Evolutionary conservation across 2,888 invertebrate species (phyloP), one percentile per base, ranked within the genome.

Genomic region (Stenodera caucasica): DNA sequence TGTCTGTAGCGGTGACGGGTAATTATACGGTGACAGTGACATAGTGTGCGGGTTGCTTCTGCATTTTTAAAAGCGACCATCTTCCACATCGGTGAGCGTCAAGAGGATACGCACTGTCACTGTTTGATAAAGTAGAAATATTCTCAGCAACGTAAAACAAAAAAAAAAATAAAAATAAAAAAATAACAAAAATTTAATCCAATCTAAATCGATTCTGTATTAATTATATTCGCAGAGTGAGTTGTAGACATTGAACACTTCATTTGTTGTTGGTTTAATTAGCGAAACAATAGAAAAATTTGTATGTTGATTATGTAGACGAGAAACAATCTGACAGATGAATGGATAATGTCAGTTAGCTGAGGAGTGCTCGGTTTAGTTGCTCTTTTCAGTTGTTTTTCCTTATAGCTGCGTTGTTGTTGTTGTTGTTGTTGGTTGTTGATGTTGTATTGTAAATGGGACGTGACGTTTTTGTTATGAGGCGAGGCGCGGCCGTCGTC

Each of bases 1-100:
- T 78, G 77, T 78, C 77, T 76, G 70, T 69, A 72, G 72, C 73
- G 76, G 73, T 78, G 79, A 79, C 78, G 79, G 78, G 78, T 79
- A 79, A 79, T 79, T 79, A 79, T 78, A 76, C 76, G 74, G 72
- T 78, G 79, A 79, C 79, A 79, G 78, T 79, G 79, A 79, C 79
- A 79, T 77, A 79, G 78, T 78, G 75, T 74, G 77, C 75, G 76
- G 76, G 75, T 75, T 71, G 77, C 78, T 77, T 73, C 76, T 78
- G 75, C 77, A 78, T 77, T 78, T 77, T 78, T 78, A 75, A 76
- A 75, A 74, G 37, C 73, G 70, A 64, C 70, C 66, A 64, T 63
- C 63, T 67, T 61, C 63, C 65, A 65, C 70, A 58, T 63, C 60
- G 60, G 63, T 55, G 59, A 53, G 60, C 59, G 57, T 58, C 63